Evolutionary conservation across 1,140 invertebrate genomes (phyloP).

Genomic region (Psilanteris sp.): DNA sequence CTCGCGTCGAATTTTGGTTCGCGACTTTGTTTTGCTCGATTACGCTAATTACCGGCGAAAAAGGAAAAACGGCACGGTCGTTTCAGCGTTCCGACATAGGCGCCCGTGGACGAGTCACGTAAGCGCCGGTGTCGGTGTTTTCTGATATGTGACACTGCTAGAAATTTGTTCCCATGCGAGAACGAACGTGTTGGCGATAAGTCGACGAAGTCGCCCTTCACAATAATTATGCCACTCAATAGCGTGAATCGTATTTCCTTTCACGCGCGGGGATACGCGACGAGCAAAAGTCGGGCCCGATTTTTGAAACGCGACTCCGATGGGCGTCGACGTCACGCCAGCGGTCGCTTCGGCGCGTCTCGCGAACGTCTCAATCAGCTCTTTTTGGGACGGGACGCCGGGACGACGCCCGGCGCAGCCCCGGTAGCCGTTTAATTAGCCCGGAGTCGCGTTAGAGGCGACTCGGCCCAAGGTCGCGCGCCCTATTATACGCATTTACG

Average conservation of each 20-base stretch:
- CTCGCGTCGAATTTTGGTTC: conserved; percentile 5
- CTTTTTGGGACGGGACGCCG: too few relatives aligned
- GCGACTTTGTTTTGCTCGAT: background rate
- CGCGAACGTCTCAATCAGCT: conserved; percentile 9
- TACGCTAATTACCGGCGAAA: conserved; percentile 41
- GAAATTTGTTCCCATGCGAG: conserved; percentile 50
- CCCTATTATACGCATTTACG: too few relatives aligned
- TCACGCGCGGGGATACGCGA: conserved; percentile 30
- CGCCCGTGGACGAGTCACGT: conserved; percentile 40
- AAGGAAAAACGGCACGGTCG: conserved; percentile 28
- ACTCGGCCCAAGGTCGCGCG: background rate
- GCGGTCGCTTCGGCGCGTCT: too few relatives aligned
- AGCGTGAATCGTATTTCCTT: conserved; percentile 33
- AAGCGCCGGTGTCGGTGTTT: conserved; percentile 48
- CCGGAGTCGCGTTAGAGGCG: too few relatives aligned
- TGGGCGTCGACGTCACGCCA: conserved; percentile 18
- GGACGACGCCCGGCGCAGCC: too few relatives aligned
- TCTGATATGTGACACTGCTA: conserved; percentile 56
- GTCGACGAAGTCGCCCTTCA: conserved; percentile 53
- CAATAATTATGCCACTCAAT: conserved; percentile 52
- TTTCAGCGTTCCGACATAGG: conserved; percentile 8
- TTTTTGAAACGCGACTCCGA: too few relatives aligned
- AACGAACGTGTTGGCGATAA: conserved; percentile 41
- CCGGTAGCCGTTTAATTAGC: conserved; percentile 39
- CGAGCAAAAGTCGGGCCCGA: conserved; percentile 17